Base-by-base conservation (phyloP, 2,113 vertebrate genomes). In the Psittacula cyanocephala region DNA sequence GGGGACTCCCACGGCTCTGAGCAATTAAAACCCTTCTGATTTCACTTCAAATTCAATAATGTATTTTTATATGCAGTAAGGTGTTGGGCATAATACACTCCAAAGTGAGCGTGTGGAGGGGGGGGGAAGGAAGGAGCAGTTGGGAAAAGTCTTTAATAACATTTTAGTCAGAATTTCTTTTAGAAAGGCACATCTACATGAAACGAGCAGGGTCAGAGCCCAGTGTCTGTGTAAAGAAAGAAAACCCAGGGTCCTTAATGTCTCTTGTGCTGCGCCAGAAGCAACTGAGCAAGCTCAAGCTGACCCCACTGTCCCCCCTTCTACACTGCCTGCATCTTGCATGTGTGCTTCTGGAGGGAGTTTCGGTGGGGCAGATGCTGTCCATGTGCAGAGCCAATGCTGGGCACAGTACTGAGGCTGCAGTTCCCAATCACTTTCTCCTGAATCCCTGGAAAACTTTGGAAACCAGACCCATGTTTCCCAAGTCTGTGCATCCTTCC, bases 1-100 rank as follows among this genome's bases (percentile, higher is more conserved):
- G 59, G 55, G 60, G 22, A 65, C n/a, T 91, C 39, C n/a, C 50
- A 83, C 65, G 68, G 44, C 76, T 88, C 71, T 8, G 52, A 91
- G 59, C 70, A 83, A 92, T 77, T 92, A 88, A 76, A 76, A 44
- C 13, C 75, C 62, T 64, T 47, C 63, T 57, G 65, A 86, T 92
- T 92, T 85, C 57, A 55, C 57, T 93, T 82, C 23, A 77, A 64
- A 90, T 83, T 82, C 33, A 69, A 3, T 37, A 43, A 79, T 10
- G 6, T 46, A 31, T 60, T 86, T 79, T 68, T 76, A 59, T 57
- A 55, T 52, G 33, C 63, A 47, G 44, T 24, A 64, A 88, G 29
- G 27, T 88, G 39, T n/a, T 82, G 43, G 31, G 19, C 7, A 4
- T 62, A 52, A 69, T 18, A 11, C 20, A 39, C 29, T 35, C 22